Percentiles rank a stretch among this genome's conserved stretches.
Evolutionary conservation across 1,140 invertebrate species (phyloP).

Genomic region (Drosophila saltans): DNA sequence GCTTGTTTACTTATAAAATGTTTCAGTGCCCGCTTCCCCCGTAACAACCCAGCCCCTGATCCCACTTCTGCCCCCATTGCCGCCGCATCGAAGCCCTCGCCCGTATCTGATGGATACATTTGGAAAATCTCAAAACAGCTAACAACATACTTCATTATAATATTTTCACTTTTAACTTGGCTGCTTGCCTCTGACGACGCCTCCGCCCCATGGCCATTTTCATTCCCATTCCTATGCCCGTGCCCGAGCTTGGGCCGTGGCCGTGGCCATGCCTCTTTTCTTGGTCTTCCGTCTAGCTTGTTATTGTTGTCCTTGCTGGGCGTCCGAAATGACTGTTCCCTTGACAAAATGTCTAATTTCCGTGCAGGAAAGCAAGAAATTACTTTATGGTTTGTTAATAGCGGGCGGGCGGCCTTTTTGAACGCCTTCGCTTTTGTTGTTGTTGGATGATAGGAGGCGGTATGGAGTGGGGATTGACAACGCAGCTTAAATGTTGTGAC

Average conservation of each 20-base stretch:
- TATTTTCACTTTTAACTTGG: slow-evolving; percentile 80
- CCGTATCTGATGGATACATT: slow-evolving; percentile 71
- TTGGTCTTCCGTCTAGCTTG: slow-evolving; percentile 18
- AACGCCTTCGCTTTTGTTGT: slow-evolving; percentile 45
- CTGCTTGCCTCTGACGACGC: slow-evolving; percentile 32
- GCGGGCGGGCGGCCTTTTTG: slow-evolving; percentile 69
- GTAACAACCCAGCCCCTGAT: neutral
- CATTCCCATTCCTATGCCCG: neutral
- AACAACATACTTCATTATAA: slow-evolving; percentile 82
- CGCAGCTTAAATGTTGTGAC: slow-evolving; percentile 75
- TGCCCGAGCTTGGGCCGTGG: neutral
- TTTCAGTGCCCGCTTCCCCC: slow-evolving; percentile 23
- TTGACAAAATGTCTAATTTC: slow-evolving; percentile 83
- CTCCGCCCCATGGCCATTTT: neutral
- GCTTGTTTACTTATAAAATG: slow-evolving; percentile 79
- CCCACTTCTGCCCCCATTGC: neutral
- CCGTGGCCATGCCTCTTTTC: neutral
- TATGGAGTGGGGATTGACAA: slow-evolving; percentile 5
- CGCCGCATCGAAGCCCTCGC: slow-evolving; percentile 4
- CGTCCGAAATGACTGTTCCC: slow-evolving; percentile 62
- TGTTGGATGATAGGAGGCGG: slow-evolving; percentile 20
- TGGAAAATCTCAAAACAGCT: slow-evolving; percentile 77
- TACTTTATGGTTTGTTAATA: slow-evolving; percentile 82
- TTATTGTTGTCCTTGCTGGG: slow-evolving; percentile 51
- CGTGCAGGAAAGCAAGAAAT: slow-evolving; percentile 81